These are phyloP conservation scores for Rhadina sibilatrix DNA, from an alignment of 2,113 vertebrate species.

Conservation along the genomic window DNA sequence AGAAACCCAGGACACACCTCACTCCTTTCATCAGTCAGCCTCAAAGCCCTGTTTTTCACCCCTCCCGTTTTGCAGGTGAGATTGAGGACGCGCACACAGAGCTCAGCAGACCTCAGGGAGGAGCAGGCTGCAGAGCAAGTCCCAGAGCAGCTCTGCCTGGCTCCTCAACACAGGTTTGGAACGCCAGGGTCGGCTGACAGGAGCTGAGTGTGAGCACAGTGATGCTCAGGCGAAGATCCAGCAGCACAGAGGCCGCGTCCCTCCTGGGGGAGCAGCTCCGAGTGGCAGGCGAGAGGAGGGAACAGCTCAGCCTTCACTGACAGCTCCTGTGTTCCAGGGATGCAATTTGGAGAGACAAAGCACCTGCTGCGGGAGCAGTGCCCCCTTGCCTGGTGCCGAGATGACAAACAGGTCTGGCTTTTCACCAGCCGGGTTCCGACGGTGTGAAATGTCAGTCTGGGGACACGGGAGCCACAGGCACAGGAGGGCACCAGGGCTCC, in stretches of 20 bases:
- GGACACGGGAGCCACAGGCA: background rate
- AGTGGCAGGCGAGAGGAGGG: accelerated
- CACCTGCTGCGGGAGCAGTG: accelerated
- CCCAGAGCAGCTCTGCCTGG: background rate
- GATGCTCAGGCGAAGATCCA: accelerated
- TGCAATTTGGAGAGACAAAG: background rate
- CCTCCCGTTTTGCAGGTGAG: background rate
- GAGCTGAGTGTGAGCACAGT: accelerated
- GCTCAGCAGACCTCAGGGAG: background rate
- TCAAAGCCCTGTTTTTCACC: background rate
- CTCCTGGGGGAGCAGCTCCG: background rate
- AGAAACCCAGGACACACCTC: background rate
- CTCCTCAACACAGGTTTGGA: accelerated
- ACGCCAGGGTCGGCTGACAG: too few relatives aligned
- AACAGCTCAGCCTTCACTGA: background rate
- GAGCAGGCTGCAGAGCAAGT: background rate
- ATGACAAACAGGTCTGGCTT: background rate
- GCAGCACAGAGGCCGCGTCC: accelerated
- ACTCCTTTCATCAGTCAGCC: accelerated
- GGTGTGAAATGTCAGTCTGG: background rate
- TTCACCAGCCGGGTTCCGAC: accelerated
- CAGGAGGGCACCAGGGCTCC: background rate
- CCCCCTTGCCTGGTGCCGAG: accelerated
- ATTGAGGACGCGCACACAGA: background rate
- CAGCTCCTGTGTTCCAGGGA: background rate